These are phyloP conservation scores for Psilopogon haemacephalus DNA, from an alignment of 2,113 vertebrate genomes.

Conservation along the genomic window DNA sequence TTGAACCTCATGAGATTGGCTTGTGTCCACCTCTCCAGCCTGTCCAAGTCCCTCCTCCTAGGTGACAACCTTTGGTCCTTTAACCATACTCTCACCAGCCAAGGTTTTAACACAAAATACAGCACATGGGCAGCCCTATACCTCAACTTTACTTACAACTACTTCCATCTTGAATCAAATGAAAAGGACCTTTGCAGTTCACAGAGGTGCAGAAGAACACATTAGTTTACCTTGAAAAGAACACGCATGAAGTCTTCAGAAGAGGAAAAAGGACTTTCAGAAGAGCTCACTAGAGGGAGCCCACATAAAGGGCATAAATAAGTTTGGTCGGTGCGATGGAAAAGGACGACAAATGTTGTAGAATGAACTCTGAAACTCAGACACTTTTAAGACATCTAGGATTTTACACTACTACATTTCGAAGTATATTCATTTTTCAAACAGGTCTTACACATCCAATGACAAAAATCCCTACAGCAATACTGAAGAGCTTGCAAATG, in stretches of 20 bases:
- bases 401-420: not conserved
- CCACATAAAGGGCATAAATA: not conserved
- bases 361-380: not conserved
- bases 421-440: not conserved
- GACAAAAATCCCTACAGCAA: not conserved
- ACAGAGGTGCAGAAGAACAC: accelerated
- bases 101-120: not conserved
- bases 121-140: not conserved
- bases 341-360: not conserved
- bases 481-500: not conserved
- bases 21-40: no score
- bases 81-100: not conserved
- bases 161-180: not conserved
- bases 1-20: no score
- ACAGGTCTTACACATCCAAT: not conserved
- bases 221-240: not conserved
- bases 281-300: slow-evolving; percentile 55
- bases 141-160: not conserved
- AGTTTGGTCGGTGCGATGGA: not conserved
- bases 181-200: not conserved
- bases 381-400: not conserved
- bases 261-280: not conserved
- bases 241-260: accelerated
- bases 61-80: not conserved
- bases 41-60: no score